Base-by-base conservation (phyloP, 2,797 vertebrate genomes). In the Tauraco hartlaubi region DNA sequence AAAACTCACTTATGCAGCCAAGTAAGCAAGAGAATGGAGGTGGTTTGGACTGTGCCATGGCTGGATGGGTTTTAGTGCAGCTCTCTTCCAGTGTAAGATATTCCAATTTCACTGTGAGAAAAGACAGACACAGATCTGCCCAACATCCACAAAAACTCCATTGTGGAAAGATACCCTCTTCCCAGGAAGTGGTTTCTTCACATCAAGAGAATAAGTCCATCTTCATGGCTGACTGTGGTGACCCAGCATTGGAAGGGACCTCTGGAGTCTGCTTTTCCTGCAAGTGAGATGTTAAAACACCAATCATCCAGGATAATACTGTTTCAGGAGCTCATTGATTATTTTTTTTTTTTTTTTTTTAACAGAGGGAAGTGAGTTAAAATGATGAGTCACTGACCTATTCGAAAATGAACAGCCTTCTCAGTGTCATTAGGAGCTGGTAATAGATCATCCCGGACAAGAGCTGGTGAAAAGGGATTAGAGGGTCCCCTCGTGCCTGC, bases 321-420 rank as follows among this genome's bases (percentile, higher is more conserved):
- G 49, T 91, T 94, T 55, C 76, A 88, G 69, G 69, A 94, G 69
- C 76, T 95, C 66, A 88, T 88, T 91, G 88, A 91, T 91, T 96
- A n/a, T n/a, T n/a, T n/a, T 35, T 35, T 35, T 35, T 35, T 35
- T 35, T 35, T 35, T 35, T 35, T 35, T 35, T 90, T 83, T 72
- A 88, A 59, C 0, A 0, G 41, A 89, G 72, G 19, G 28, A 96
- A 94, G 76, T 33, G 87, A 91, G 75, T 97, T 96, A 86, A 96
- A 94, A 62, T 66, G 75, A 85, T 80, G 91, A 95, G 76, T 89
- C 52, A 49, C 59, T 94, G 91, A 96, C 89, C 81, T 93, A 14
- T 76, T 92, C 0, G 9, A 77, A 91, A 94, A 93, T 64, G 85
- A 95, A 16, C 71, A 80, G 52, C 77, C 63, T 83, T 41, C 67